Base-by-base conservation (phyloP, 2,888 invertebrate genomes). In the Pomacea canaliculata region DNA sequence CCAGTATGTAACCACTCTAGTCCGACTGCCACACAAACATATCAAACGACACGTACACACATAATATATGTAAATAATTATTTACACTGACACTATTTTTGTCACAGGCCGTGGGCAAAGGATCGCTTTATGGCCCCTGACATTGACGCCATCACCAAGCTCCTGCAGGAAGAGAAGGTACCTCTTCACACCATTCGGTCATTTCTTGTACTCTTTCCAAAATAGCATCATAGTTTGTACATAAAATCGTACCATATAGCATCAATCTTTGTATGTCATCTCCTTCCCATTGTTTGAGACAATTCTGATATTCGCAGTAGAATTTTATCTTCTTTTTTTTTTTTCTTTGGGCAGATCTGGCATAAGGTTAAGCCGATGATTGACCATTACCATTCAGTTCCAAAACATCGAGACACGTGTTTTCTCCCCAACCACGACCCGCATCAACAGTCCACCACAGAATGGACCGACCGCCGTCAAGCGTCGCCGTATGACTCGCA, bases 41-140 rank as follows among this genome's bases (percentile, higher is more conserved):
- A 37, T 37, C 37, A 37, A 37, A 37, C 0, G 37, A 37, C 37
- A 37, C 37, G 4, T 37, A 1, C 37, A 37, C 1, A 1, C 37
- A 37, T 37, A 5, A 37, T 37, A 37, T 37, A 37, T 37, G 1
- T 37, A 37, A 37, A 1, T 0, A 37, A 37, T 37, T 37, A 56
- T 2, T 2, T 56, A 56, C 16, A 13, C 51, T 56, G 51, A 16
- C 51, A 56, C 51, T 56, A 10, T 23, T 19, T 63, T 7, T 65
- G 46, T 71, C 90, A 19, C 84, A 93, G 93, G 63, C 91, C 93
- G 9, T 93, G 93, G 92, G 93, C 93, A 77, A 92, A 92, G 81
- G 94, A 94, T 86, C 91, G 94, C 8, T 93, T 91, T 86, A 93
- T 94, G 93, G 91, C 94, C 1, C 94, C 94, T 0, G 94, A 94